phyloP scores from a whole-genome alignment of 2,888 invertebrate genomes.

The Coleophora deauratella region DNA sequence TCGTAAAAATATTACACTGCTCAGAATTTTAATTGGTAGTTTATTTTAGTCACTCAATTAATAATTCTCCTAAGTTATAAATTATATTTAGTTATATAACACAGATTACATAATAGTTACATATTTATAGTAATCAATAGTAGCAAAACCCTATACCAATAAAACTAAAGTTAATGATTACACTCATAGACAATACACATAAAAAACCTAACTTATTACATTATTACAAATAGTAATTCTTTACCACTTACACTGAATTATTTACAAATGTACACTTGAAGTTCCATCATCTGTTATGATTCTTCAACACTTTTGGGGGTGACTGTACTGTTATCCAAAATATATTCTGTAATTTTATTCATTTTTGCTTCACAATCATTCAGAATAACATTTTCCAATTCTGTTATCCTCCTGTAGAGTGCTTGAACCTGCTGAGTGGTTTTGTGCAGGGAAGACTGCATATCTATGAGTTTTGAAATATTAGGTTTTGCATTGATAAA shows the following conservation, averaged over 20 bases:
- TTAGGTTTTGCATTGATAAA: constrained; percentile 55
- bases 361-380: constrained; percentile 39
- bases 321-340: constrained; percentile 53
- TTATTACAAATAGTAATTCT: constrained; percentile 15
- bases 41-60: no score
- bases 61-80: no score
- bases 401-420: constrained; percentile 34
- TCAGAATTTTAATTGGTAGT: no score
- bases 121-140: no score
- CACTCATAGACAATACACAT: no score
- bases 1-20: no score
- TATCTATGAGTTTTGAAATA: constrained; percentile 46
- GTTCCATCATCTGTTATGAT: no score
- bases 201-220: no score
- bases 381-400: constrained; percentile 46
- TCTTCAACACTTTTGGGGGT: constrained; percentile 12
- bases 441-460: constrained; percentile 45
- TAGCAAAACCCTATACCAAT: no score
- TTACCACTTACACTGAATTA: neutral
- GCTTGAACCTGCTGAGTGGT: constrained; percentile 38
- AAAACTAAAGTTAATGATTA: no score
- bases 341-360: constrained; percentile 44
- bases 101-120: no score
- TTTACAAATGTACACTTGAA: constrained; percentile 10
- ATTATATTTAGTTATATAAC: no score